phyloP scores from a whole-genome alignment of 2,888 invertebrate genomes.

The Dione vanillae region DNA sequence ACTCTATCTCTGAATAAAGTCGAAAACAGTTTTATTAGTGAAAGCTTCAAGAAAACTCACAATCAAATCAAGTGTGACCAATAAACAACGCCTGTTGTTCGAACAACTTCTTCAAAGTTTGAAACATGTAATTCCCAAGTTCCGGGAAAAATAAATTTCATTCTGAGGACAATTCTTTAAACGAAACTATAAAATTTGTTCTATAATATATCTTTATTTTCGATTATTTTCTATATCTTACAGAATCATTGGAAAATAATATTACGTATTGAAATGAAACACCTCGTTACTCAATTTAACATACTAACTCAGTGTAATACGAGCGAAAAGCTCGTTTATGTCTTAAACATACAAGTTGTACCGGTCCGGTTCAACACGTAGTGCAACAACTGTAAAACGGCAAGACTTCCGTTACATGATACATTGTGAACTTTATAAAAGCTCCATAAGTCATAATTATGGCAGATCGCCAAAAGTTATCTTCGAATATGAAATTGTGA shows the following conservation, averaged over 20 bases:
- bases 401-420: neutral
- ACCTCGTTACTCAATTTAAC: too few relatives aligned
- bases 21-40: conserved; percentile 15
- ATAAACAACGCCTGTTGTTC: conserved; percentile 28
- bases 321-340: too few relatives aligned
- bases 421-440: neutral
- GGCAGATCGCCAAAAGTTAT: conserved; percentile 21
- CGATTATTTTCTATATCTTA: too few relatives aligned
- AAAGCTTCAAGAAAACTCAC: conserved; percentile 6
- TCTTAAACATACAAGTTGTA: too few relatives aligned
- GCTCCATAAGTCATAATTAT: conserved; percentile 6
- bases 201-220: too few relatives aligned
- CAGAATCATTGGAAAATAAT: too few relatives aligned
- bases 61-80: conserved; percentile 28
- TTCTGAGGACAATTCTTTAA: conserved; percentile 17
- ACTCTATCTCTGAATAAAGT: neutral
- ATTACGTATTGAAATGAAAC: too few relatives aligned
- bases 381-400: too few relatives aligned
- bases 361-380: too few relatives aligned
- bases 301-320: too few relatives aligned
- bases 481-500: conserved; percentile 5
- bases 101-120: conserved; percentile 15
- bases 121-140: conserved; percentile 18
- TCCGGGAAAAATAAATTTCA: conserved; percentile 19
- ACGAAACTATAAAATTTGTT: conserved; percentile 5